Percentiles rank a stretch among this genome's conserved stretches.
These are phyloP conservation scores for Syrrhaptes paradoxus DNA, from an alignment of 2,113 vertebrate genomes.

Conservation along the genomic window DNA sequence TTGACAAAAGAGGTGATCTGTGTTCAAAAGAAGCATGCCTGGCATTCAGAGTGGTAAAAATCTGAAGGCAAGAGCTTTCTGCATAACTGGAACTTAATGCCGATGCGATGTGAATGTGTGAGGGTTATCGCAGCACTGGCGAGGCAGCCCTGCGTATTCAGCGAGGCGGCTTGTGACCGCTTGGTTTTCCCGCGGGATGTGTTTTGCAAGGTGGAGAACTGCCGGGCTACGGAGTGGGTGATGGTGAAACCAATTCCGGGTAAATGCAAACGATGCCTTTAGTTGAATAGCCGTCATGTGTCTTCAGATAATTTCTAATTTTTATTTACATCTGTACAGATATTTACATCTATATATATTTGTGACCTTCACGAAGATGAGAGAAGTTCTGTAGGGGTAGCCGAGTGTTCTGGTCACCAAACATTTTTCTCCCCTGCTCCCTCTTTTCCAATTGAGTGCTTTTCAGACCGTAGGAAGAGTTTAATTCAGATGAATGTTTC, in stretches of 20 bases:
- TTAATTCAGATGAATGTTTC: rapidly evolving
- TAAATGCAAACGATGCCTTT: rapidly evolving
- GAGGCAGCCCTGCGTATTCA: neutral
- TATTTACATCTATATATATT: too few species aligned
- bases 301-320: rapidly evolving
- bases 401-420: rapidly evolving
- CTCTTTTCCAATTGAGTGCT: rapidly evolving
- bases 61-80: neutral
- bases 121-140: rapidly evolving
- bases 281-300: rapidly evolving
- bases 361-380: rapidly evolving
- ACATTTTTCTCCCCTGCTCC: rapidly evolving
- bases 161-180: neutral
- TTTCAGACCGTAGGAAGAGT: rapidly evolving
- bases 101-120: rapidly evolving
- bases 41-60: rapidly evolving
- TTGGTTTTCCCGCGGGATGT: rapidly evolving
- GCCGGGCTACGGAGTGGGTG: neutral
- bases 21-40: neutral
- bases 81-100: neutral
- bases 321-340: neutral
- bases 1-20: neutral
- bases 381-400: rapidly evolving
- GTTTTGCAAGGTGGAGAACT: neutral
- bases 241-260: neutral